Base-by-base conservation (phyloP, 2,888 invertebrate species). In the Morpho helenor region DNA sequence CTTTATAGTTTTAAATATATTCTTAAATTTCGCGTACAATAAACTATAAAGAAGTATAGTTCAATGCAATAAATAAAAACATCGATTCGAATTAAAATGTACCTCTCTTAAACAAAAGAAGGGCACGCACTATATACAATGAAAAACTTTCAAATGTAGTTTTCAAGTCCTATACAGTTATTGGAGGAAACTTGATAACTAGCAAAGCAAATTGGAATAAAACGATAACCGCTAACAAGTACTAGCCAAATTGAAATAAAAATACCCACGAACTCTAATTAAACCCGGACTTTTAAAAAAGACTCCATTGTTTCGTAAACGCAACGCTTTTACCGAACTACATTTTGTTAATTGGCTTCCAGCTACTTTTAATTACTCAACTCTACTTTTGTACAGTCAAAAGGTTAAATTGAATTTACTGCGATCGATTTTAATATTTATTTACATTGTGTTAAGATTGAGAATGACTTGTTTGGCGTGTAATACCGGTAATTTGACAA, bases 271-370 rank as follows among this genome's bases (percentile, higher is more conserved):
- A 83, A 79, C 80, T 77, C 80, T 84, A 87, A 87, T 88, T 87
- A 86, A 81, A 64, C 69, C 70, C 66, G 71, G 68, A 70, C 73
- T 69, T 72, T 72, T 74, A 76, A 76, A 78, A 78, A 80, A 76
- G 75, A 72, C 70, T 73, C 77, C 80, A 84, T 85, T 86, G 87
- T 86, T 81, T 75, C 71, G 74, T 74, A 70, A 73, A 69, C 70
- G 70, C 69, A 72, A 68, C 68, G 69, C 67, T 70, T 70, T 70
- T 64, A 74, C 73, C 75, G 74, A 81, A 81, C 76, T 80, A 84
- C 85, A 82, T 84, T 87, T 82, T 72, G 83, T 86, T 87, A 87
- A 88, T 88, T 88, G 87, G 80, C 75, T 77, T 70, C 75, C 75
- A 76, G 77, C 79, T 68, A 78, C 77, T 72, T 82, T 84, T 85